Evolutionary conservation across 2,797 vertebrate species (phyloP).

Genomic region (Tapera naevia): DNA sequence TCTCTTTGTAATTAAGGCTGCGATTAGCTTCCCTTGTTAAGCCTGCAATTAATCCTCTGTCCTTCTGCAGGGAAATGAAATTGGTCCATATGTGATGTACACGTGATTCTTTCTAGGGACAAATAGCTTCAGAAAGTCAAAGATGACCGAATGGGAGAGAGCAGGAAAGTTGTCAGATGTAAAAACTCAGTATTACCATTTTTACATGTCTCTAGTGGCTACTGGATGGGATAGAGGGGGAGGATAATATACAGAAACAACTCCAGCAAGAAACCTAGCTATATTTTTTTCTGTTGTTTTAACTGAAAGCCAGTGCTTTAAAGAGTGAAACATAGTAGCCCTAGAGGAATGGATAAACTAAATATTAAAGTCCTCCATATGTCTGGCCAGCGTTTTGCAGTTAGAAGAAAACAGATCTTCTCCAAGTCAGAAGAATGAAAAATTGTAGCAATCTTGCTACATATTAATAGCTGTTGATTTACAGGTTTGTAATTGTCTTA

Average conservation of each 20-base stretch:
- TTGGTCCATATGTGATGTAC: neutral
- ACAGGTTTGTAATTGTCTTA: neutral
- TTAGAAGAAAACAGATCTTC: conserved; percentile 10
- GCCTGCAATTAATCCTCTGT: neutral
- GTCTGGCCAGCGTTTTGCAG: conserved; percentile 9
- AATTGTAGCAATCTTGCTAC: neutral
- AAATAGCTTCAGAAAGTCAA: neutral
- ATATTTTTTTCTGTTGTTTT: conserved; percentile 15
- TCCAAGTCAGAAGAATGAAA: neutral
- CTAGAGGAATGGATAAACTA: conserved; percentile 12
- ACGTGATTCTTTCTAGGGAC: neutral
- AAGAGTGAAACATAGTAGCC: neutral
- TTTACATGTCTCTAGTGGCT: neutral
- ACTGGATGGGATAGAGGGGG: neutral
- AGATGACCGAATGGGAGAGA: neutral
- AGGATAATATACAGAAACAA: neutral
- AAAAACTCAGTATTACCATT: neutral
- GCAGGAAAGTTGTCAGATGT: neutral
- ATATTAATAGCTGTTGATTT: neutral
- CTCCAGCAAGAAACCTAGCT: neutral
- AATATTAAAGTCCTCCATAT: neutral
- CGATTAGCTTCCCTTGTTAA: neutral
- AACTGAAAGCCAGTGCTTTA: neutral
- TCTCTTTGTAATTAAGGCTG: neutral
- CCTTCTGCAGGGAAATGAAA: neutral